Conservation (phyloP, 1,140 invertebrate species). For the Calycopis cecrops region DNA sequence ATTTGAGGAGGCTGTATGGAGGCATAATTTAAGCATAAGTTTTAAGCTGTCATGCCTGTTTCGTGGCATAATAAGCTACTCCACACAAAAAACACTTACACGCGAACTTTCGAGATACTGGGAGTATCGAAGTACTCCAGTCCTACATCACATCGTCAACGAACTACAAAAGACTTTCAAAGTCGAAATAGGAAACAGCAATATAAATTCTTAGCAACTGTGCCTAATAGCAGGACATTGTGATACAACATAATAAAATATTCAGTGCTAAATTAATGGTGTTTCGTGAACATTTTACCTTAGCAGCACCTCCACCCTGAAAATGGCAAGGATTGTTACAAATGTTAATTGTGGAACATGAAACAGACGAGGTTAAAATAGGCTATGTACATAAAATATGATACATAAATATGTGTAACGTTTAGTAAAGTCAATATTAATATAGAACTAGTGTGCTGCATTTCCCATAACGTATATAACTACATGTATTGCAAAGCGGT, state of each 20-base stretch:
- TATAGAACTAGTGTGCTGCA: not conserved
- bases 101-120: no score
- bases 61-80: no score
- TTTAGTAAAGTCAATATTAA: not conserved
- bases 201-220: not conserved
- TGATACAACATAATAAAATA: not conserved
- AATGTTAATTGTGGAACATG: not conserved
- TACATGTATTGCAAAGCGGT: conserved; percentile 37
- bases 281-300: conserved; percentile 1
- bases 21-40: no score
- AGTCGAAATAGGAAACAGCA: not conserved
- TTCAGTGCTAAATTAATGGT: not conserved
- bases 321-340: conserved; percentile 2
- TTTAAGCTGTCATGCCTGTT: no score
- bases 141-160: not conserved
- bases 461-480: not conserved
- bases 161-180: not conserved
- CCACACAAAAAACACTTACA: no score
- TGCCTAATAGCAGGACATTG: not conserved
- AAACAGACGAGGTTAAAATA: not conserved
- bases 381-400: not conserved
- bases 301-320: conserved; percentile 1
- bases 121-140: no score
- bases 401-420: conserved; percentile 1
- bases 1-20: no score